Base-by-base conservation (phyloP, 1,140 invertebrate species). In the Hesperophylax magnus region DNA sequence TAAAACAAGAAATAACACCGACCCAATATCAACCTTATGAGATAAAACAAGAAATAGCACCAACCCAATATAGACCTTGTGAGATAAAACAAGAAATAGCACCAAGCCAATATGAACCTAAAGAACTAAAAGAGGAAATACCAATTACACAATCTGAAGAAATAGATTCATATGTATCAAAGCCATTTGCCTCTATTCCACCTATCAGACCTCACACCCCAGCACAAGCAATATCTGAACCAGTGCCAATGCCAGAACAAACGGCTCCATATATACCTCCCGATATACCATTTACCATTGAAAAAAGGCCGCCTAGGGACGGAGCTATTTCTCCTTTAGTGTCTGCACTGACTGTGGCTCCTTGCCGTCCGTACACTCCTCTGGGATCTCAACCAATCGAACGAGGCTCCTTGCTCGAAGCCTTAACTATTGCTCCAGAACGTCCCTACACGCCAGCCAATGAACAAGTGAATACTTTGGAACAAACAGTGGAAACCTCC, bases 351-450 rank as follows among this genome's bases (percentile, higher is more conserved):
- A 93, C 91, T 47, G 93, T 92, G 60, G 94, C 94, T 1, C 92
- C 94, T 1, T 91, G 94, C 71, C 88, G 93, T 72, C 89, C 92
- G 3, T 93, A 92, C 80, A 93, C 93, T 11, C 93, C 92, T 22
- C 84, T 91, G 8, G 87, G 87, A 56, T 67, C 60, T 27, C 81
- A 82, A 47, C 81, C 81, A 74, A 85, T 87, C 53, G 85, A 87
- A 84, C 85, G 88, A 81, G 87, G 87, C 20, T 90, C 94, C 15
- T 92, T 95, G 82, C 91, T 93, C 27, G 91, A 92, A 77, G 94
- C 94, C 4, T 85, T 96, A n/a, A 94, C 92, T 53, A 93, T 92
- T 77, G 95, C 94, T 3, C 93, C 94, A 4, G 93, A 95, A 74
- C 86, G 88, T 71, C 89, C 91, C 3, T 92, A 90, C 77, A 91